Evolutionary conservation across 2,797 vertebrate genomes (phyloP).

Genomic region (Melanotaenia nigrans): DNA sequence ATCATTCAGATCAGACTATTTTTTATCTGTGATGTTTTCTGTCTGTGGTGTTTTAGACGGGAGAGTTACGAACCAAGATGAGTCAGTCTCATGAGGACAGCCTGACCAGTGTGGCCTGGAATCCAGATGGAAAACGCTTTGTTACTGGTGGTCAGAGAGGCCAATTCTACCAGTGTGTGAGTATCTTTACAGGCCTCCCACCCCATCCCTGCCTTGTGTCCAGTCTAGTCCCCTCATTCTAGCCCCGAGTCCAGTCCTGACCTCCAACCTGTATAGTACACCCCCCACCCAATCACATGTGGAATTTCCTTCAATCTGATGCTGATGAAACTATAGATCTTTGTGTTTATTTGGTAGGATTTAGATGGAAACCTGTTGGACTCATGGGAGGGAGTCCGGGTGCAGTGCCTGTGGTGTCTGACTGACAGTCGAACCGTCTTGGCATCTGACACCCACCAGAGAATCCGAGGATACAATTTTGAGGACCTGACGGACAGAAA

Average conservation of each 20-base stretch:
- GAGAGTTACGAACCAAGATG: constrained; percentile 97
- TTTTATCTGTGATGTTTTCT: background rate
- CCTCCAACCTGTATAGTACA: too few relatives aligned
- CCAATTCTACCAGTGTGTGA: constrained; percentile 99
- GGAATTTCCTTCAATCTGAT: too few relatives aligned
- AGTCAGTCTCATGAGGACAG: constrained; percentile 98
- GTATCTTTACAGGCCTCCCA: constrained; percentile 63
- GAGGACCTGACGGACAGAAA: constrained; percentile 98
- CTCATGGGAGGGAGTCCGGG: constrained; percentile 97
- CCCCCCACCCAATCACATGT: too few relatives aligned
- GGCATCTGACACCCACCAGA: constrained; percentile 96
- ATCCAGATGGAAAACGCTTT: constrained; percentile 97
- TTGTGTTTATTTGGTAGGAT: constrained; percentile 81
- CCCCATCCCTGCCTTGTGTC: background rate
- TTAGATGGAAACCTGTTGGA: constrained; percentile 96
- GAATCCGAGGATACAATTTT: constrained; percentile 97
- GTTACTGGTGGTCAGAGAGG: constrained; percentile 96
- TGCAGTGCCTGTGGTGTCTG: constrained; percentile 97
- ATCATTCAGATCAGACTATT: too few relatives aligned
- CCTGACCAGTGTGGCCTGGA: constrained; percentile 97
- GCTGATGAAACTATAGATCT: too few relatives aligned
- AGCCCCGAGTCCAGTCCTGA: too few relatives aligned
- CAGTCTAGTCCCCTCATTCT: too few relatives aligned
- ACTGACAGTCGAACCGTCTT: constrained; percentile 92
- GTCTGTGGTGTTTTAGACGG: constrained; percentile 81